Percentiles rank a stretch among this genome's conserved stretches.
Evolutionary conservation across 1,140 invertebrate genomes (phyloP).

Genomic region (Pachypeltis micranthus): DNA sequence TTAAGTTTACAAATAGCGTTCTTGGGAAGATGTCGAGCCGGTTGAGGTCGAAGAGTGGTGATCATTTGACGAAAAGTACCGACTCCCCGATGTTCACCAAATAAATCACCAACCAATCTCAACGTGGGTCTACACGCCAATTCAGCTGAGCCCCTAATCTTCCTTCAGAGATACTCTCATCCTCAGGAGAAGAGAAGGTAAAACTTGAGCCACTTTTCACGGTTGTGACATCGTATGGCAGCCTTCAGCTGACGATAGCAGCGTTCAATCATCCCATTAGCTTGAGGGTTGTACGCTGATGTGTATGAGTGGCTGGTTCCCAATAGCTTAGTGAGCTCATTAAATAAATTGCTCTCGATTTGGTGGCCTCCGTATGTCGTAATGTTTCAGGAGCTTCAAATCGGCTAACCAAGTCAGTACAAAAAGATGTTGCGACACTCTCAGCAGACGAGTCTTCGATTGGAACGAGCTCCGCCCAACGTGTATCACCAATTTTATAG

Average conservation of each 20-base stretch:
- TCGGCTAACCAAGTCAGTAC: not conserved
- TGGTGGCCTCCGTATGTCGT: not conserved
- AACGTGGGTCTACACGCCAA: not conserved
- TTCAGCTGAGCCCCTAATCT: not conserved
- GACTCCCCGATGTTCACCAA: too few relatives aligned
- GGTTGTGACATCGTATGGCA: not conserved
- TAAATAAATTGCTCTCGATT: not conserved
- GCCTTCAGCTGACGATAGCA: not conserved
- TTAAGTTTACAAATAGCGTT: too few relatives aligned
- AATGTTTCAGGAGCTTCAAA: not conserved
- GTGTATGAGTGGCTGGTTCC: not conserved
- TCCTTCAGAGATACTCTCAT: not conserved
- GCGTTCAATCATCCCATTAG: not conserved
- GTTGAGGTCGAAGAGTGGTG: too few relatives aligned
- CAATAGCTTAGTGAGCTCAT: not conserved
- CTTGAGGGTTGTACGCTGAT: not conserved
- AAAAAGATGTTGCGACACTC: not conserved
- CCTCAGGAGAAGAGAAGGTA: not conserved
- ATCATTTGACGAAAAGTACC: too few relatives aligned
- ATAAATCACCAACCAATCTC: conserved; percentile 14
- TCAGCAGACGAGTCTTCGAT: not conserved
- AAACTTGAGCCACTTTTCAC: not conserved
- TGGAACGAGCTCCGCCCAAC: not conserved
- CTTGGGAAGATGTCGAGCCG: too few relatives aligned
- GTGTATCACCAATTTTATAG: too few relatives aligned